phyloP scores from a whole-genome alignment of 1,140 invertebrate species.

The Sycophaga agraensis region DNA sequence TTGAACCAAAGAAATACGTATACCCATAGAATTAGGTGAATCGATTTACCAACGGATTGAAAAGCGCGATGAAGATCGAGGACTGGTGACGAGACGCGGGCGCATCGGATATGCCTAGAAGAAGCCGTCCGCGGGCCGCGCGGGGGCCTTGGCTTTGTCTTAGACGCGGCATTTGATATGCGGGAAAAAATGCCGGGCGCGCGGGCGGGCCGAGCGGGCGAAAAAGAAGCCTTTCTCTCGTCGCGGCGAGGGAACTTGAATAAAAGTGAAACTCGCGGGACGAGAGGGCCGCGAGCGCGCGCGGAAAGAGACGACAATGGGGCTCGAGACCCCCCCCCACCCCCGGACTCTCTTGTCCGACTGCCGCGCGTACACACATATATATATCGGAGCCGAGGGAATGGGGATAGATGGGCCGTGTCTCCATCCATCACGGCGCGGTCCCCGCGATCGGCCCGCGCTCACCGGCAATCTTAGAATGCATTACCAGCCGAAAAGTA shows the following conservation, averaged over 20 bases:
- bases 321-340: neutral
- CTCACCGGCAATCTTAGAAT: slow-evolving; percentile 50
- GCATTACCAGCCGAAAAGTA: slow-evolving; percentile 39
- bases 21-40: too few relatives aligned
- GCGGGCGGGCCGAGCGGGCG: neutral
- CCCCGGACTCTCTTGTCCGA: neutral
- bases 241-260: neutral
- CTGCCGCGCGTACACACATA: neutral
- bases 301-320: slow-evolving; percentile 18
- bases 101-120: too few relatives aligned
- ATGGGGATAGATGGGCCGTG: slow-evolving; percentile 46
- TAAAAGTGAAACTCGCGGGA: slow-evolving; percentile 1
- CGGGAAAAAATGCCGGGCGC: neutral
- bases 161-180: slow-evolving; percentile 6
- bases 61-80: too few relatives aligned
- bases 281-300: neutral
- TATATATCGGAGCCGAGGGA: slow-evolving; percentile 17
- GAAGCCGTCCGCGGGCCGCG: too few relatives aligned
- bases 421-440: slow-evolving; percentile 53
- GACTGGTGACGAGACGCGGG: too few relatives aligned
- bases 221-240: neutral
- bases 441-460: slow-evolving; percentile 39
- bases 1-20: too few relatives aligned
- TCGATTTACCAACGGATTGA: too few relatives aligned
- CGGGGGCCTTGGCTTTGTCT: slow-evolving; percentile 18